phyloP scores from a whole-genome alignment of 64 coral and sea anemone genomes.

The Porites lutea region DNA sequence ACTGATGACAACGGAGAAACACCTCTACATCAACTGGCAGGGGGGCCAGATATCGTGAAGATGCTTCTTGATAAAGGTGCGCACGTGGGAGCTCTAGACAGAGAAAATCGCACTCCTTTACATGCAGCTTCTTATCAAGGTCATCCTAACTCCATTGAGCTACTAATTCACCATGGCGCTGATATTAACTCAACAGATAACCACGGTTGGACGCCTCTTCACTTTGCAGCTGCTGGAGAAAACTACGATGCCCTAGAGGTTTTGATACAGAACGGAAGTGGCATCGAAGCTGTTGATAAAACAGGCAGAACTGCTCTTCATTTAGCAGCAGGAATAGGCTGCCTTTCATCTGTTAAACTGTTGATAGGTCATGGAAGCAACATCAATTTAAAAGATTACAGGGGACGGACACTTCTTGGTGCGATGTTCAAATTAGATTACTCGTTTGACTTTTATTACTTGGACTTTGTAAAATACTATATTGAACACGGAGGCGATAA shows the following conservation, averaged over 20 bases:
- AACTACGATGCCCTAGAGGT: neutral
- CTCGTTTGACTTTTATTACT: neutral
- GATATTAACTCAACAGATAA: conserved; percentile 56
- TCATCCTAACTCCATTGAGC: conserved; percentile 4
- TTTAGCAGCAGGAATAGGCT: neutral
- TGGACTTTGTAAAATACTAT: neutral
- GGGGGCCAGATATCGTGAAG: neutral
- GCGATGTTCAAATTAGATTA: neutral
- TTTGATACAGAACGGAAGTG: neutral
- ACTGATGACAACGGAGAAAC: neutral
- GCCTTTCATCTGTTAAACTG: neutral
- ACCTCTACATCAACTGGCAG: conserved; percentile 9
- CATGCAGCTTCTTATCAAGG: conserved; percentile 36
- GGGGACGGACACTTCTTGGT: neutral
- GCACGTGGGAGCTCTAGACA: conserved; percentile 5
- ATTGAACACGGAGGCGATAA: neutral
- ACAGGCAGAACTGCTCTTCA: neutral
- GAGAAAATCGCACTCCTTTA: conserved; percentile 25
- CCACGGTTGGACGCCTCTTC: conserved; percentile 17
- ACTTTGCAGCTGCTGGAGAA: neutral
- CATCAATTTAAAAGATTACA: neutral
- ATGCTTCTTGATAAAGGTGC: conserved; percentile 29
- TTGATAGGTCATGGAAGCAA: neutral
- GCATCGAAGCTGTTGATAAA: neutral
- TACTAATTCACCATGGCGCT: conserved; percentile 59